phyloP scores from a whole-genome alignment of 2,888 invertebrate species.

The Cosmorhoe ocellata region DNA sequence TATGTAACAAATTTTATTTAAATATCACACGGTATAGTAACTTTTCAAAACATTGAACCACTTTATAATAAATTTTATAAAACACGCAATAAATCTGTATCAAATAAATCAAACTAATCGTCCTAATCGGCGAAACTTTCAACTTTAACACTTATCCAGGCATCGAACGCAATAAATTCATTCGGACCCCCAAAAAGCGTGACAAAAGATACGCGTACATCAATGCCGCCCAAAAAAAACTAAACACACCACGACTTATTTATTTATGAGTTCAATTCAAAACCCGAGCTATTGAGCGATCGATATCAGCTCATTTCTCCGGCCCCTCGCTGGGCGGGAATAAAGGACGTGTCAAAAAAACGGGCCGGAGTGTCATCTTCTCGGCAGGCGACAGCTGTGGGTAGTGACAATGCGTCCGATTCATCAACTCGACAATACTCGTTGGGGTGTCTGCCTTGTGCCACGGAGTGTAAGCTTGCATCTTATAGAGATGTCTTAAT shows the following conservation, averaged over 20 bases:
- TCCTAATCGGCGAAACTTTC: constrained; percentile 44
- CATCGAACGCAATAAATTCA: constrained; percentile 50
- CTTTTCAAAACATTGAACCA: no score
- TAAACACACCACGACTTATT: constrained; percentile 77
- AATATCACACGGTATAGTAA: no score
- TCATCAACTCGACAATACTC: constrained; percentile 71
- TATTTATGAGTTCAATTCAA: constrained; percentile 78
- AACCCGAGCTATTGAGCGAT: constrained; percentile 74
- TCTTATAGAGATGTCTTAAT: constrained; percentile 18
- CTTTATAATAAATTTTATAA: no score
- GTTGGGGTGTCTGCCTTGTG: constrained; percentile 60
- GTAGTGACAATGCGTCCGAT: constrained; percentile 71
- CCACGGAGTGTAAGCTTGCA: no score
- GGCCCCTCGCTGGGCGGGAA: constrained; percentile 63
- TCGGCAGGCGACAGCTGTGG: constrained; percentile 78
- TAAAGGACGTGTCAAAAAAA: constrained; percentile 74
- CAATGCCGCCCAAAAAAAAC: constrained; percentile 63
- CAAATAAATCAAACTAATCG: constrained; percentile 35
- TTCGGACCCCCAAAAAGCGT: constrained; percentile 61
- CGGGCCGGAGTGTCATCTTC: constrained; percentile 74
- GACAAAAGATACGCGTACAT: constrained; percentile 70
- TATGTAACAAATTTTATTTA: no score
- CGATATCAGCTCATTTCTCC: constrained; percentile 75
- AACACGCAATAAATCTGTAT: constrained; percentile 31
- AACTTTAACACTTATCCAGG: constrained; percentile 34